Evolutionary conservation across 2,797 vertebrate genomes (phyloP).

Genomic region (Sebastes baramenuke): DNA sequence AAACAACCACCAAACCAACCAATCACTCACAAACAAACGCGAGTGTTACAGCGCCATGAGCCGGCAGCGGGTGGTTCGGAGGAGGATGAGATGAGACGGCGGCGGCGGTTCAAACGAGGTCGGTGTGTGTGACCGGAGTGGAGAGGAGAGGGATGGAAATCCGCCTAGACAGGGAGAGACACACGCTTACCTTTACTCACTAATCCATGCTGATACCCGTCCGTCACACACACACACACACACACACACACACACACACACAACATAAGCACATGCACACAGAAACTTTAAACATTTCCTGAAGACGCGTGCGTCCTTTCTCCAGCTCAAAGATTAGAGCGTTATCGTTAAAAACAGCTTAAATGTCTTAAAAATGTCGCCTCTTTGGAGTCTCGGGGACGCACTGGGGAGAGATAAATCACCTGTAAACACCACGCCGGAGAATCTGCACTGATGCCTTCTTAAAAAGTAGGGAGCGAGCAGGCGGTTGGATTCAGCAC

Average conservation of each 20-base stretch:
- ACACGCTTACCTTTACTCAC: slow-evolving; percentile 77
- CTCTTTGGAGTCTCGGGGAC: background rate
- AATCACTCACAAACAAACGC: background rate
- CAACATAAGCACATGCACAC: background rate
- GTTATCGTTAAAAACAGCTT: background rate
- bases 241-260: slow-evolving; percentile 15
- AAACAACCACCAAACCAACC: background rate
- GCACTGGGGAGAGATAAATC: background rate
- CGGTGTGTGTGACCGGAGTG: slow-evolving; percentile 61
- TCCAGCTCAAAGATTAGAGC: background rate
- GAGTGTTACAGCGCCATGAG: slow-evolving; percentile 17
- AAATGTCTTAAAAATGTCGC: background rate
- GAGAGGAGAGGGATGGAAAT: slow-evolving; percentile 67
- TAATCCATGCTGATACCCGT: slow-evolving; percentile 86
- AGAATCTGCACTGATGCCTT: background rate
- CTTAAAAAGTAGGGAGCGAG: background rate
- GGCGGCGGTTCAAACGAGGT: slow-evolving; percentile 63
- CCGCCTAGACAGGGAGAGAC: slow-evolving; percentile 71
- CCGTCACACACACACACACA: slow-evolving; percentile 19
- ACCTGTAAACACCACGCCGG: background rate
- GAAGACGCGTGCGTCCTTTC: background rate
- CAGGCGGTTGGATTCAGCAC: background rate
- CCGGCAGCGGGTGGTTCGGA: slow-evolving; percentile 3
- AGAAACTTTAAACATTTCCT: background rate
- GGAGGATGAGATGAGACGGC: slow-evolving; percentile 45